phyloP scores from a whole-genome alignment of 2,797 vertebrate species.

The Staurois parvus region DNA sequence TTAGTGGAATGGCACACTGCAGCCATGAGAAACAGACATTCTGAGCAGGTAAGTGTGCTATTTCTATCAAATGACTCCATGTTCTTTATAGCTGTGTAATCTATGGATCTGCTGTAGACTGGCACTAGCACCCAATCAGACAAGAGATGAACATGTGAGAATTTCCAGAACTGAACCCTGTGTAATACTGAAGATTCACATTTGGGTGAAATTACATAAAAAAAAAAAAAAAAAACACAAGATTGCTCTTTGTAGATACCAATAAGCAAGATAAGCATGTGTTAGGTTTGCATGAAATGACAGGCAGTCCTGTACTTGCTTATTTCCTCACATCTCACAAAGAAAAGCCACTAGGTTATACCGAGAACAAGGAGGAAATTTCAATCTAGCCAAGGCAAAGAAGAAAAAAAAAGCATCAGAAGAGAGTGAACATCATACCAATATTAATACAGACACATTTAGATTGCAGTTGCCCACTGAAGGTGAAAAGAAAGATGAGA shows the following conservation, averaged over 20 bases:
- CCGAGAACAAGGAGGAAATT: conserved; percentile 24
- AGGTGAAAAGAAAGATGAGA: conserved; percentile 62
- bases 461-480: conserved; percentile 60
- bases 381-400: conserved; percentile 18
- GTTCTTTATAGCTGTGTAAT: no score
- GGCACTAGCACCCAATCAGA: no score
- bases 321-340: conserved; percentile 4
- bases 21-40: no score
- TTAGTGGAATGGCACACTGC: no score
- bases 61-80: no score
- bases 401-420: conserved; percentile 42
- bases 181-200: not conserved
- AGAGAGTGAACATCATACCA: conserved; percentile 45
- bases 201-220: not conserved
- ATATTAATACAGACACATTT: conserved; percentile 60
- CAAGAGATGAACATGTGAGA: no score
- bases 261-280: not conserved
- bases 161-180: not conserved
- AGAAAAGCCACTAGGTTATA: conserved; percentile 8
- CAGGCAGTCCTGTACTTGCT: no score
- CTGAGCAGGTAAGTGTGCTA: no score
- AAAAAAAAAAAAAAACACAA: not conserved
- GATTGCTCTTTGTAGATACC: not conserved
- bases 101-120: no score
- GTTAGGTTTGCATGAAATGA: not conserved